Percentiles rank a stretch among this genome's conserved stretches.
Conservation (phyloP, 2,113 vertebrate species). For the Hystrix brachyura region DNA sequence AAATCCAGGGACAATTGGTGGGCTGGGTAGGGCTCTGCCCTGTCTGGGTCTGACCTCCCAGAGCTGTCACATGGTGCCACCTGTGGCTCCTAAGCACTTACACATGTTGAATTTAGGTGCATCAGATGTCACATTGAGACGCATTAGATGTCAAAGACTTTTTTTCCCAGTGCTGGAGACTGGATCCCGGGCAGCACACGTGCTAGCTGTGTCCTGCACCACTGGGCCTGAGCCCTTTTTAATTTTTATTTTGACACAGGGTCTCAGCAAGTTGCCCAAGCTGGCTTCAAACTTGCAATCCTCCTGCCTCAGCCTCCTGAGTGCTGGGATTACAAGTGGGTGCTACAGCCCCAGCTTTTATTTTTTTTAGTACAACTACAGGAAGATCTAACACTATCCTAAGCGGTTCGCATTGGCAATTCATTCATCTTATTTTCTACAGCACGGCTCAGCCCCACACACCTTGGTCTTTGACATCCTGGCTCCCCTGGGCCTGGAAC, state of each 20-base stretch:
- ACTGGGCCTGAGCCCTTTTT: not conserved
- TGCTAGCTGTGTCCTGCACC: not conserved
- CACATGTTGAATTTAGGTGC: fast-evolving
- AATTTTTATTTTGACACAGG: not conserved
- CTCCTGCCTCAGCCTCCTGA: not conserved
- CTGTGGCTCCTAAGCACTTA: fast-evolving
- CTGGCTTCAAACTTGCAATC: not conserved
- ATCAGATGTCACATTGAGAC: too few species aligned
- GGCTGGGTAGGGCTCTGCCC: not conserved
- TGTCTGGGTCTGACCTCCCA: not conserved
- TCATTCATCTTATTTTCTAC: fast-evolving
- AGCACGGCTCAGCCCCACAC: not conserved
- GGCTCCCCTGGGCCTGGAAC: not conserved
- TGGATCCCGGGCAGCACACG: too few species aligned
- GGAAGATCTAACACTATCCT: fast-evolving
- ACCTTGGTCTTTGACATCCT: not conserved
- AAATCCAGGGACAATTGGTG: fast-evolving
- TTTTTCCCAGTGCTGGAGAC: not conserved
- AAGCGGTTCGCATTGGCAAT: fast-evolving
- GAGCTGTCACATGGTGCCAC: fast-evolving
- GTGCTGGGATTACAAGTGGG: not conserved
- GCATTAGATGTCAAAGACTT: not conserved
- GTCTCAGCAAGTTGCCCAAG: not conserved
- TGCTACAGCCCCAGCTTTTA: not conserved
- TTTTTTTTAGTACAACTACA: not conserved